Evolutionary conservation across 1,140 invertebrate genomes (phyloP), one percentile per base, ranked within the genome.

Genomic region (Lepidurus packardi): DNA sequence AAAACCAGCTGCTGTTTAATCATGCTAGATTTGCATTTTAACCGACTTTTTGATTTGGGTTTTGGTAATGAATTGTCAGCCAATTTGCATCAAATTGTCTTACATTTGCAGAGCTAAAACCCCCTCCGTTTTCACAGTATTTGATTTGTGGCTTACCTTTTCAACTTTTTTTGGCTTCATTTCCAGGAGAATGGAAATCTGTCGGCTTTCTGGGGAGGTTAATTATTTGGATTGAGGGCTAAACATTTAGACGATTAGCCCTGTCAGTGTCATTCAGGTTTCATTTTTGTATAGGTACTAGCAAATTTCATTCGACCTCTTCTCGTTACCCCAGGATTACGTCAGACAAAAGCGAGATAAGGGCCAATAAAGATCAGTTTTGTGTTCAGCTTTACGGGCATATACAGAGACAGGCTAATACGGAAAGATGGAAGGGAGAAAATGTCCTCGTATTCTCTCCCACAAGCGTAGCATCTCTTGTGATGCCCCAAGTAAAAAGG

Each of bases 351-450:
- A 21, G 53, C 9, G 53, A 3, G 53, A 65, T 65, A 65, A 65
- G 53, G 53, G 53, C 53, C 53, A 65, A 65, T 65, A 65, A 65
- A 65, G 53, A 65, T 65, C 53, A 65, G 16, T 65, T 65, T 65
- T 65, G 53, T 65, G 53, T 65, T 65, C 53, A 7, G 53, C 53
- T 65, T 65, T 65, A 65, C 53, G 53, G 53, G 8, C 16, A 21
- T 21, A 65, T 65, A 65, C 8, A 65, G 13, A 65, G 53, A 65
- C 53, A 65, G 53, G 53, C 53, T 65, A 65, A 65, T 65, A 65
- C n/a, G 53, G 6, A 65, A n/a, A 65, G 16, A 65, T 65, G 53
- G 53, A 65, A 65, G 53, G 53, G 53, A 65, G 53, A 65, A 65
- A 65, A 65, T 65, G 53, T 65, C n/a, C 53, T 16, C 53, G 53